Percentiles rank a stretch among this genome's conserved stretches.
These are phyloP conservation scores for Spilarctia lutea DNA, from an alignment of 2,888 invertebrate genomes.

Conservation along the genomic window DNA sequence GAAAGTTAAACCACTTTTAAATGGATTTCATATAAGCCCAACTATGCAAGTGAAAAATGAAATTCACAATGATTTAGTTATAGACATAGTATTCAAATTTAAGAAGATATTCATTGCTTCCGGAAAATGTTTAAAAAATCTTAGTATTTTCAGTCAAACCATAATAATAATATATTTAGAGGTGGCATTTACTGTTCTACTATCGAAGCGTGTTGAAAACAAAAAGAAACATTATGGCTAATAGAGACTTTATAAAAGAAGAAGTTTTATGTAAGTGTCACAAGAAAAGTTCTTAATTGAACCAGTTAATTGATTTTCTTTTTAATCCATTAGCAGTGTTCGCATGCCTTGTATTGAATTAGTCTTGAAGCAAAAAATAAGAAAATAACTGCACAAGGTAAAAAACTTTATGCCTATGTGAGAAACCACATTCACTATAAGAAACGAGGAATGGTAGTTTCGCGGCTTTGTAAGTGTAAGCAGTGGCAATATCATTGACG, in stretches of 20 bases:
- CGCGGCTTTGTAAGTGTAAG: neutral
- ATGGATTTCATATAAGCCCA: neutral
- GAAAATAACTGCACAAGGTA: neutral
- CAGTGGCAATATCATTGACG: neutral
- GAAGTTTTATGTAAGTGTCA: neutral
- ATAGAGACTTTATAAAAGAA: neutral
- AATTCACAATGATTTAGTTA: neutral
- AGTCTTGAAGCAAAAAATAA: conserved; percentile 25
- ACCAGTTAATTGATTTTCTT: conserved; percentile 82
- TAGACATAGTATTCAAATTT: neutral
- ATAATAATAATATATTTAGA: no score
- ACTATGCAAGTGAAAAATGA: neutral
- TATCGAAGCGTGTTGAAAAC: no score
- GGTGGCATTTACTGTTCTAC: no score
- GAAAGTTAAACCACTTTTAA: neutral
- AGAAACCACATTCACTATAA: neutral
- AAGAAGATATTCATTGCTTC: neutral
- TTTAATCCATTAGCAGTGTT: conserved; percentile 67
- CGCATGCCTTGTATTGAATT: conserved; percentile 61
- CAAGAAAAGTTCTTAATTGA: conserved; percentile 68
- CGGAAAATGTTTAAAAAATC: neutral
- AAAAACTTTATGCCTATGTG: neutral
- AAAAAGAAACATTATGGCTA: neutral
- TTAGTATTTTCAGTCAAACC: no score
- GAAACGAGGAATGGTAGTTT: neutral